Percentiles rank a stretch among this genome's conserved stretches.
These are phyloP conservation scores for Pristionchus mayeri DNA, from an alignment of 2,888 invertebrate genomes.

Conservation along the genomic window DNA sequence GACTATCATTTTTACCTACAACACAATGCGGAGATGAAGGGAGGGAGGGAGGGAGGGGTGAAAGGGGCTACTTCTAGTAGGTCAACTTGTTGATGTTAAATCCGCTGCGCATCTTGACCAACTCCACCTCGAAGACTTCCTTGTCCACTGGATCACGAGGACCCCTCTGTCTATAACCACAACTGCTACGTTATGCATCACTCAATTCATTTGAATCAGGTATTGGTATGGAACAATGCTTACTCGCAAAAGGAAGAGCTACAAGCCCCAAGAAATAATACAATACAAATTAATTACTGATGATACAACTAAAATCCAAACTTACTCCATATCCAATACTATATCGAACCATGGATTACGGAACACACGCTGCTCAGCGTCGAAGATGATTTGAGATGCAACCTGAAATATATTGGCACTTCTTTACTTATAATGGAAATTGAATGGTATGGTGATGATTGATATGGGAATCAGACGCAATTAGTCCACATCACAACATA, in stretches of 20 bases:
- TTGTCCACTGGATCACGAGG: not conserved
- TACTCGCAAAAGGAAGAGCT: too few relatives aligned
- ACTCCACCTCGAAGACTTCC: not conserved
- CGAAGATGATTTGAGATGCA: not conserved
- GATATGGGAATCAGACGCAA: too few relatives aligned
- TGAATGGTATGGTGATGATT: too few relatives aligned
- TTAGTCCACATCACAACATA: too few relatives aligned
- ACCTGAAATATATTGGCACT: not conserved
- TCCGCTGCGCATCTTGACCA: not conserved
- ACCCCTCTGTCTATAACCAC: too few relatives aligned
- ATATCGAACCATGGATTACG: constrained; percentile 27
- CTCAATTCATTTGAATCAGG: too few relatives aligned
- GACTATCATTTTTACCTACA: not conserved
- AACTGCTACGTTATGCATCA: too few relatives aligned
- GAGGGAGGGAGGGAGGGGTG: not conserved
- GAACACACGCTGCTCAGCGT: not conserved
- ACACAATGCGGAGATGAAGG: not conserved
- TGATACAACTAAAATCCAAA: too few relatives aligned
- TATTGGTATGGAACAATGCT: too few relatives aligned
- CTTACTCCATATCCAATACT: constrained; percentile 6
- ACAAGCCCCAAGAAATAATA: too few relatives aligned
- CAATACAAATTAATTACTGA: too few relatives aligned
- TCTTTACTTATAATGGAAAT: not conserved
- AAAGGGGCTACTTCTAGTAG: not conserved
- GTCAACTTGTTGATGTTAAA: not conserved